Evolutionary conservation across 2,113 vertebrate genomes (phyloP).

Genomic region (Tragulus kanchil): DNA sequence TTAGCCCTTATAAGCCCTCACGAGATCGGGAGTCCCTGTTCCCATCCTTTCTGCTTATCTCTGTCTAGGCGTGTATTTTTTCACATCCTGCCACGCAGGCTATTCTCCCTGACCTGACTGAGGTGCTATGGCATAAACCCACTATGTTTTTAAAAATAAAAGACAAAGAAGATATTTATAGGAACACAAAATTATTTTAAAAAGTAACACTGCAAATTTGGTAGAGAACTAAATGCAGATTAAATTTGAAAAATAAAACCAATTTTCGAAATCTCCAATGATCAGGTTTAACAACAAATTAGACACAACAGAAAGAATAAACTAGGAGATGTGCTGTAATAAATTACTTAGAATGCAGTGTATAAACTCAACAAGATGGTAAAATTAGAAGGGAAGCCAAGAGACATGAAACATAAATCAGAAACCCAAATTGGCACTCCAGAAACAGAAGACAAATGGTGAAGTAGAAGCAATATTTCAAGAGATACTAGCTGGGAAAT

Average conservation of each 20-base stretch:
- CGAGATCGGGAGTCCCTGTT: no score
- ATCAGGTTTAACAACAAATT: not conserved
- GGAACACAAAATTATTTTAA: not conserved
- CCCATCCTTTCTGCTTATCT: no score
- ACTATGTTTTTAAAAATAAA: not conserved
- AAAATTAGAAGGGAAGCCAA: not conserved
- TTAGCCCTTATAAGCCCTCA: no score
- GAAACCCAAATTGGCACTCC: not conserved
- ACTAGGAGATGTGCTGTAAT: not conserved
- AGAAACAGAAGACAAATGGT: not conserved
- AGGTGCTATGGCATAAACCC: no score
- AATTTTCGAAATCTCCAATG: not conserved
- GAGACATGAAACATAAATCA: not conserved
- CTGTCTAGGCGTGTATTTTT: no score
- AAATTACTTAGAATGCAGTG: not conserved
- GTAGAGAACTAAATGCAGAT: not conserved
- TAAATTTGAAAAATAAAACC: conserved; percentile 31
- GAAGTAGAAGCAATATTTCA: not conserved
- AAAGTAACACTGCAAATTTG: not conserved
- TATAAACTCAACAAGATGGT: not conserved
- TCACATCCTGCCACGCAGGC: no score
- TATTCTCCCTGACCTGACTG: no score
- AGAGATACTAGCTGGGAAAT: not conserved
- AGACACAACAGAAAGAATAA: not conserved
- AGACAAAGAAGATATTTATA: not conserved